Conservation (phyloP, 2,113 vertebrate species). For the Myanophis thanlyinensis region DNA sequence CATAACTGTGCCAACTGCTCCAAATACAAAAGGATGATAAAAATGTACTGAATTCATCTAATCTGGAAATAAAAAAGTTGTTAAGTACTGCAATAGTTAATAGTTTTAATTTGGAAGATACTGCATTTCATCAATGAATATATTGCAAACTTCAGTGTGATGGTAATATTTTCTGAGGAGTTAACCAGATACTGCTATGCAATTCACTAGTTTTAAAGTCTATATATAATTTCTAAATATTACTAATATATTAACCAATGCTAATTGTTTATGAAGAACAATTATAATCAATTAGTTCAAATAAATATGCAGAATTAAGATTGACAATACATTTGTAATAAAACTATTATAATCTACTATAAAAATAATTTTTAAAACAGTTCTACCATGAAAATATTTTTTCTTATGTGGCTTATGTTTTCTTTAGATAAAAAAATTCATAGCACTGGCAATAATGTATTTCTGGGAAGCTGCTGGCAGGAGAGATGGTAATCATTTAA, state of each 20-base stretch:
- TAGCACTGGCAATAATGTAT: background rate
- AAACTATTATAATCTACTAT: background rate
- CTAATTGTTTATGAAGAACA: background rate
- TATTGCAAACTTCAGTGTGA: background rate
- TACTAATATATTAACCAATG: background rate
- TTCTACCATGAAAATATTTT: background rate
- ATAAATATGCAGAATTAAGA: background rate
- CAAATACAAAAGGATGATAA: background rate
- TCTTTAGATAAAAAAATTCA: background rate
- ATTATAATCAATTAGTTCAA: background rate
- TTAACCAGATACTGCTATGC: background rate
- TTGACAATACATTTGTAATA: background rate
- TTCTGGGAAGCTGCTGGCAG: background rate
- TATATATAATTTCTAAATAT: background rate
- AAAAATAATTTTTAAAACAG: background rate
- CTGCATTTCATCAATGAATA: background rate
- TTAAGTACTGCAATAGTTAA: background rate
- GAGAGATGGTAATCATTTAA: background rate
- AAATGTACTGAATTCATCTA: background rate
- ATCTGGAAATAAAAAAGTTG: background rate
- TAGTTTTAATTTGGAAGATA: background rate
- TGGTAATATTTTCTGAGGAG: background rate
- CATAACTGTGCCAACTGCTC: background rate
- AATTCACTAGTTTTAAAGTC: background rate
- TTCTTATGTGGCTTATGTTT: background rate